A percentile compares a stretch with the other conserved stretches of the same genome.
phyloP scores from a whole-genome alignment of 2,888 invertebrate species.

The Cistogaster globosa region DNA sequence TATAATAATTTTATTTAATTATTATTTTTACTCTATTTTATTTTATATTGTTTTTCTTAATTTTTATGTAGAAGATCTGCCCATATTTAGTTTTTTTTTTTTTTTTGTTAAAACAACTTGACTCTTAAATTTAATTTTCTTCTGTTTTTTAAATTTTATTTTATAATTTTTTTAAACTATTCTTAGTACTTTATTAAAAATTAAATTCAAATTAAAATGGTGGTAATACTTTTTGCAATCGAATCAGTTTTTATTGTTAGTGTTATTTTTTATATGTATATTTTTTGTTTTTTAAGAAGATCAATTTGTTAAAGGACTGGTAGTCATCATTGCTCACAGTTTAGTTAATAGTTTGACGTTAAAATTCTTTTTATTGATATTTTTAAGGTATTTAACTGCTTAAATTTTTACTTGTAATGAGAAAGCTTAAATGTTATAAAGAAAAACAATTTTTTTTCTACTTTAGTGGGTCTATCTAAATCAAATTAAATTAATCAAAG shows the following conservation, averaged over 20 bases:
- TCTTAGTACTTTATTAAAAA: no score
- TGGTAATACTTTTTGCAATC: not conserved
- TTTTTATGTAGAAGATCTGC: constrained; percentile 41
- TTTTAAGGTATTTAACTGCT: no score
- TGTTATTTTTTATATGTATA: not conserved
- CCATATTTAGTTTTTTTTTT: constrained; percentile 21
- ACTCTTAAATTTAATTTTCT: constrained; percentile 27
- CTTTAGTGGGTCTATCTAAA: no score
- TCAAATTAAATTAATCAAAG: no score
- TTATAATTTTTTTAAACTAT: not conserved
- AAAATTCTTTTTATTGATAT: not conserved
- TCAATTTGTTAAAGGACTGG: not conserved
- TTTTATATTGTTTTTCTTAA: constrained; percentile 1
- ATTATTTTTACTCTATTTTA: constrained; percentile 25
- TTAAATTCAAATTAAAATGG: no score
- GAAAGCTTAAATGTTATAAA: no score
- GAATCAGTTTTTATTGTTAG: constrained; percentile 7
- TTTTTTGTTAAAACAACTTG: constrained; percentile 11
- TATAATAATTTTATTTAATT: not conserved
- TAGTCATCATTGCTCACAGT: no score
- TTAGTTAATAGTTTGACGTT: no score
- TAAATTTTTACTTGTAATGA: no score
- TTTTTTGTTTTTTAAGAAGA: not conserved
- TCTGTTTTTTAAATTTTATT: constrained; percentile 41
- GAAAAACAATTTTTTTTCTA: no score